Evolutionary conservation across 2,888 invertebrate genomes (phyloP), one percentile per base, ranked within the genome.

Genomic region (Dichetophora obliterata): DNA sequence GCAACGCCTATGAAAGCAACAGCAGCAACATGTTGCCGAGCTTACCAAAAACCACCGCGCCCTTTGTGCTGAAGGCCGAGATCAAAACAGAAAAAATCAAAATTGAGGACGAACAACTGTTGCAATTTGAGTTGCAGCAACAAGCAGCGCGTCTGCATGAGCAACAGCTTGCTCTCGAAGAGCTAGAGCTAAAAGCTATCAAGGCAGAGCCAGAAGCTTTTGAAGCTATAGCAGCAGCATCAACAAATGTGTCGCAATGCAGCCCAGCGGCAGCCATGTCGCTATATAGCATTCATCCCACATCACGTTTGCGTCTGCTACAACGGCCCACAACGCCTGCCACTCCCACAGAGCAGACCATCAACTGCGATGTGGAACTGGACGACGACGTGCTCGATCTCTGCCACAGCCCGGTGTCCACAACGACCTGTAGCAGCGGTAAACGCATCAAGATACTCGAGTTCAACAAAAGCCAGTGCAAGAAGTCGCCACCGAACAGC

Each of bases 71-170:
- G 69, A 87, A 88, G 82, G 84, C 87, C 8, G 88, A 88, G 84
- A 89, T 89, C 77, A 89, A 89, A 85, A 85, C 86, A 8, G 89
- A 89, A 79, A 85, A 88, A 84, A 89, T 89, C 79, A 89, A 89
- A 86, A 84, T 87, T 4, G 89, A 89, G 79, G 88, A 86, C 73
- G 88, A 88, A 9, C 77, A 81, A 3, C 27, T 80, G 31, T 50
- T 82, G 6, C 68, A 83, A 16, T 66, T 66, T 5, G 79, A 81
- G 54, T 61, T 81, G 65, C 81, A 59, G 78, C 82, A 80, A 52
- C 81, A 81, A 59, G 65, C 75, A 66, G 72, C 73, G 9, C 52
- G 54, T 11, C 78, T 70, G 68, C 75, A 78, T 37, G 65, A 75
- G 68, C 77, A 76, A 43, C 75, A 73, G 24, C 57, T 66, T 27